Evolutionary conservation across 2,113 vertebrate species (phyloP).

Genomic region (Pachycephala philippinensis): DNA sequence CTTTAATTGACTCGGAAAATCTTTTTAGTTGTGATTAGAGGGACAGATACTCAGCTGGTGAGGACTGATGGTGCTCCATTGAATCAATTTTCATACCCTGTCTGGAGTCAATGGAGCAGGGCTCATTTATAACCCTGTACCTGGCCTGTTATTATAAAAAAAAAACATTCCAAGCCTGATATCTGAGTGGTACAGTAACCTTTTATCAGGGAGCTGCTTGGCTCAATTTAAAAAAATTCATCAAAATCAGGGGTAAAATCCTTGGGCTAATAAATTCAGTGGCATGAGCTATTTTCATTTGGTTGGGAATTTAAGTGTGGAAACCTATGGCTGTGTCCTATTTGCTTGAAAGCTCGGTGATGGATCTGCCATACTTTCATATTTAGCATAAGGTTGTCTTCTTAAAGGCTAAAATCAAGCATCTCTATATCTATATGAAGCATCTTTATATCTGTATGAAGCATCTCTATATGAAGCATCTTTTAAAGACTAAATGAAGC

Average conservation of each 20-base stretch:
- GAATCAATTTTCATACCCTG: conserved; percentile 48
- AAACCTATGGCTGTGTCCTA: not conserved
- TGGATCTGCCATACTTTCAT: not conserved
- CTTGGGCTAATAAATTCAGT: not conserved
- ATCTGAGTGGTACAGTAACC: not conserved
- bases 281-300: not conserved
- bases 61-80: conserved; percentile 3
- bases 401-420: not conserved
- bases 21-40: conserved; percentile 59
- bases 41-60: conserved; percentile 44
- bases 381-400: not conserved
- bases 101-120: conserved; percentile 48
- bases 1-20: conserved; percentile 54
- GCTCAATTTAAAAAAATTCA: not conserved
- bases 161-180: not conserved
- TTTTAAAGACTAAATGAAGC: not conserved
- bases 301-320: not conserved
- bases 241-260: not conserved
- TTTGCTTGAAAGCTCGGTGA: not conserved
- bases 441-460: not conserved
- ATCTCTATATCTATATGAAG: not conserved
- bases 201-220: not conserved
- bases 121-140: conserved; percentile 20
- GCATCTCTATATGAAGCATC: not conserved
- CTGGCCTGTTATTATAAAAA: not conserved